Evolutionary conservation across 30 jellyfish, hydroid and myxozoan genomes (phyloP), one percentile per base, ranked within the genome.

Genomic region (Hydra vulgaris): DNA sequence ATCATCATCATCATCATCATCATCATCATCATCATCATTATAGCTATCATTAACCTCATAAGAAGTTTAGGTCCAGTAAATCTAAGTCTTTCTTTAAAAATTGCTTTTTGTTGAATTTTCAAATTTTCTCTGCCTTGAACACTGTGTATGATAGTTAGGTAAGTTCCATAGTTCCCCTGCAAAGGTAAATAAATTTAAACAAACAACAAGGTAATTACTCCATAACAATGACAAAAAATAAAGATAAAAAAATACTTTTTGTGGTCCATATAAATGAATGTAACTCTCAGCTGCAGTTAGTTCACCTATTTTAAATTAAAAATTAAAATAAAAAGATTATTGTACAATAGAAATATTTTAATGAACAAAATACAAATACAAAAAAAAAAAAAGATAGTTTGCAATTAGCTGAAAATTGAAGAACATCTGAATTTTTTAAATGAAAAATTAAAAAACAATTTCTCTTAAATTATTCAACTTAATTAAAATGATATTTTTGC

Each of bases 201-300:
- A n/a, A n/a, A n/a, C n/a, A n/a, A n/a, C n/a, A n/a, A n/a, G 1
- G 17, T 18, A 27, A 71, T 71, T 23, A 20, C 17, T n/a, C 1
- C 20, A 0, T 20, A 17, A 23, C 7, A 15, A 71, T 0, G 53
- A 23, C 7, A 20, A 71, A 17, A 71, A 12, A 15, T 3, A 12
- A 40, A 40, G 12, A 40, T 5, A 40, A 40, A 40, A 40, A 12
- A 8, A 68, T 3, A 68, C 75, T 16, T 68, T 68, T 68, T 23
- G 26, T 68, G 75, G 75, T 68, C 85, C 85, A 78, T 78, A 78
- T 74, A 78, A 17, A 26, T 80, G 87, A 1, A 91, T 76, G 74
- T 86, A 92, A 15, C 94, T 82, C 66, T 92, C 98, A 17, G 90
- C 98, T 18, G 98, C 88, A 27, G 98, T 87, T 21, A 92, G 83